Conservation (phyloP, 2,888 invertebrate genomes). For the Lasius fuliginosus region DNA sequence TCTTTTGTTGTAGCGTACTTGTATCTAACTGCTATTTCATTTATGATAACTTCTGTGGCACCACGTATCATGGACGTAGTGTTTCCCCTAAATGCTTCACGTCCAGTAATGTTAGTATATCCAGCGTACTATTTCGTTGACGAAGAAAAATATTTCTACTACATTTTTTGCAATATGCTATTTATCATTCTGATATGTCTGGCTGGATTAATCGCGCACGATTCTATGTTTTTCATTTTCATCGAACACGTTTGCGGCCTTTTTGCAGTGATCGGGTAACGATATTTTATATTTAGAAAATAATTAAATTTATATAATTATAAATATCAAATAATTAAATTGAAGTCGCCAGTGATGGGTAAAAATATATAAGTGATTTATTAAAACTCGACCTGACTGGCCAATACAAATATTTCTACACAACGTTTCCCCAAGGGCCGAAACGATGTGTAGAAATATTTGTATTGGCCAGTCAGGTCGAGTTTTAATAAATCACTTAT, state of each 20-base stretch:
- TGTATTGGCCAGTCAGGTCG: too few species aligned
- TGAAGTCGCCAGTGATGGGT: too few species aligned
- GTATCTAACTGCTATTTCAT: not conserved
- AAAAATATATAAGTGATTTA: too few species aligned
- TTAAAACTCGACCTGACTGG: too few species aligned
- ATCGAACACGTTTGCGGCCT: constrained; percentile 27
- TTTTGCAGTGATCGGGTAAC: constrained; percentile 33
- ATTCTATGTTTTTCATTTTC: constrained; percentile 27
- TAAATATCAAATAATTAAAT: too few species aligned
- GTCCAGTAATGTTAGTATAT: constrained; percentile 9
- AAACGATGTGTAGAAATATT: too few species aligned
- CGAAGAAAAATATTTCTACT: constrained; percentile 17
- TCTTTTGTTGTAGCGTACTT: not conserved
- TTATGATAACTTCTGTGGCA: not conserved
- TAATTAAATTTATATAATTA: not conserved
- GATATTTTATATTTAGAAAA: not conserved
- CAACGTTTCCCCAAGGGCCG: too few species aligned
- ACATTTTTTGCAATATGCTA: constrained; percentile 12
- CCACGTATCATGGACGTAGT: constrained; percentile 16
- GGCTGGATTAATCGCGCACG: constrained; percentile 13
- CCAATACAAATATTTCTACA: too few species aligned
- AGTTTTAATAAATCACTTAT: too few species aligned
- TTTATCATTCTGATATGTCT: not conserved
- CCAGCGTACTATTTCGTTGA: constrained; percentile 37
- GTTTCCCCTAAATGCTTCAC: constrained; percentile 36